phyloP scores from a whole-genome alignment of 2,888 invertebrate genomes.

The Eupithecia pulchellata region DNA sequence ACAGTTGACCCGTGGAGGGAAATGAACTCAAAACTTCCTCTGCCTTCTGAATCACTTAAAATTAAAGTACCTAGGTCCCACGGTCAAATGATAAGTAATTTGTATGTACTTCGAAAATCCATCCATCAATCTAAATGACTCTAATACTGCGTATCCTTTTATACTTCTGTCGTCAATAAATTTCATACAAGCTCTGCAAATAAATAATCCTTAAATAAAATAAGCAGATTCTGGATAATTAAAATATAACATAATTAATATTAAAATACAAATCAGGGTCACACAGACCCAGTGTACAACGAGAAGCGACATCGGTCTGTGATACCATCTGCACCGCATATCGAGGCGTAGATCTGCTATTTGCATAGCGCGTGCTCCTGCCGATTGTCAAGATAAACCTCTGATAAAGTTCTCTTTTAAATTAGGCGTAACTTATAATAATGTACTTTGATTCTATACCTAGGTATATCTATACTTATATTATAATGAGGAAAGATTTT shows the following conservation, averaged over 20 bases:
- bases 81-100: not conserved
- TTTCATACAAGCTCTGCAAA: too few relatives aligned
- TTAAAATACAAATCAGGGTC: not conserved
- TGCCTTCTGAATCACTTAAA: not conserved
- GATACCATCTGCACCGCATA: not conserved
- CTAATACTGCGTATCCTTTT: too few relatives aligned
- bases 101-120: too few relatives aligned
- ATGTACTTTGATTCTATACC: not conserved
- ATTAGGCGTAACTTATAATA: not conserved
- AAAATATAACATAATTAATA: not conserved
- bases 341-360: not conserved
- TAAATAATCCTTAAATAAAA: too few relatives aligned
- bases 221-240: too few relatives aligned
- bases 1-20: too few relatives aligned
- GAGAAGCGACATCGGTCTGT: not conserved
- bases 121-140: too few relatives aligned
- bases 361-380: constrained; percentile 5
- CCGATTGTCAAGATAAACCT: constrained; percentile 1
- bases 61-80: not conserved
- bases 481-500: too few relatives aligned
- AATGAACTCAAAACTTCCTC: not conserved
- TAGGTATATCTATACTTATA: too few relatives aligned
- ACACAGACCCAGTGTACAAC: not conserved
- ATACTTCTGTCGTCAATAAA: not conserved
- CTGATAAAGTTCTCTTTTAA: not conserved